Evolutionary conservation across 1,140 invertebrate genomes (phyloP).

Genomic region (honey bee (Apis mellifera)): DNA sequence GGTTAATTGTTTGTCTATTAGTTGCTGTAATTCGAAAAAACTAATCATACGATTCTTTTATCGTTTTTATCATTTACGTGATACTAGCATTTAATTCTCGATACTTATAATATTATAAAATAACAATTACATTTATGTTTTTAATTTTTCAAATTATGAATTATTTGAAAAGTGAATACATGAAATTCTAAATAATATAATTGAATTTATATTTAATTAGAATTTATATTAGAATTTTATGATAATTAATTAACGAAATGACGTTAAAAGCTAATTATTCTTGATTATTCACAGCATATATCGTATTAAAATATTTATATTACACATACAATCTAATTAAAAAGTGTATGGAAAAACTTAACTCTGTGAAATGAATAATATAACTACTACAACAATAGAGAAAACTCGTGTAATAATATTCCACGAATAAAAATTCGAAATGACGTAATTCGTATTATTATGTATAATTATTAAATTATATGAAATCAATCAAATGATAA

Average conservation of each 20-base stretch:
- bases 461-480: background rate
- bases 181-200: too few relatives aligned
- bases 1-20: constrained; percentile 35
- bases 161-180: too few relatives aligned
- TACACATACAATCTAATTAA: background rate
- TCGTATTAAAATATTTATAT: too few relatives aligned
- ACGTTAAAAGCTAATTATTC: background rate
- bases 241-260: background rate
- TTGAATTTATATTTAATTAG: too few relatives aligned
- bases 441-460: background rate
- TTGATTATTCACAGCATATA: too few relatives aligned
- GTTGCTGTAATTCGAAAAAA: constrained; percentile 6
- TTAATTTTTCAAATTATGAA: too few relatives aligned
- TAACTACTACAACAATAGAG: background rate
- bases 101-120: too few relatives aligned
- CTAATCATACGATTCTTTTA: background rate
- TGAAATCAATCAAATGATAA: background rate
- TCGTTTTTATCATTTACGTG: background rate
- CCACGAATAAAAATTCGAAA: background rate
- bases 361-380: background rate
- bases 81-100: too few relatives aligned
- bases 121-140: too few relatives aligned
- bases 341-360: background rate
- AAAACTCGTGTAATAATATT: constrained; percentile 6
- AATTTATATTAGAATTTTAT: too few relatives aligned